Evolutionary conservation across 2,888 invertebrate genomes (phyloP), one percentile per base, ranked within the genome.

Genomic region (Galeopsomyia nigrocyanea): DNA sequence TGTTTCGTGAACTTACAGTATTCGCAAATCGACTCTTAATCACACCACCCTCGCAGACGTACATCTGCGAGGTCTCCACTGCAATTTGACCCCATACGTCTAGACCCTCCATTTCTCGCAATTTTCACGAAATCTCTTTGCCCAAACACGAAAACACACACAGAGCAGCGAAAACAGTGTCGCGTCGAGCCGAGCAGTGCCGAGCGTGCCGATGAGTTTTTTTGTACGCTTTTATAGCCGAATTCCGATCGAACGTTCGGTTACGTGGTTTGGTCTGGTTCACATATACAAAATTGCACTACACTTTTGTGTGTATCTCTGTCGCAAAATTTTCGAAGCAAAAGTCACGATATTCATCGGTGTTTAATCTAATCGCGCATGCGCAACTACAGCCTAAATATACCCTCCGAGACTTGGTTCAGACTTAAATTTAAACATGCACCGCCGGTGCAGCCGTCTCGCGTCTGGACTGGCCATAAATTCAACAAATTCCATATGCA

Each of bases 21-120:
- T 90, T 91, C 73, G 94, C 93, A 85, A 95, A 95, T 75, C 94
- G 94, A 86, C 95, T 95, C 83, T 93, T 91, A 80, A 92, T 88
- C 79, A 91, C 90, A 72, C 93, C 93, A 76, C 93, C 94, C 87
- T 95, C 95, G 53, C 92, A 92, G 78, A 95, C 89, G 87, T 95
- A 95, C 77, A 95, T 93, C 88, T 95, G 94, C 80, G 93, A 93
- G 68, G 94, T 94, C 87, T 96, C 95, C 73, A 95, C 89, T 75
- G 95, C 95, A 82, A 96, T 88, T 87, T 96, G 95, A 63, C 95
- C 95, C 95, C 95, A 95, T 82, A 96, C 93, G 89, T 95, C 94
- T 68, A 92, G 91, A 61, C 86, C 86, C 64, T 77, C 80, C 79
- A 79, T 80, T 76, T 78, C 75, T 75, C 68, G 31, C 63, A n/a